Evolutionary conservation across 2,888 invertebrate genomes (phyloP).

Genomic region (Bugulina stolonifera): DNA sequence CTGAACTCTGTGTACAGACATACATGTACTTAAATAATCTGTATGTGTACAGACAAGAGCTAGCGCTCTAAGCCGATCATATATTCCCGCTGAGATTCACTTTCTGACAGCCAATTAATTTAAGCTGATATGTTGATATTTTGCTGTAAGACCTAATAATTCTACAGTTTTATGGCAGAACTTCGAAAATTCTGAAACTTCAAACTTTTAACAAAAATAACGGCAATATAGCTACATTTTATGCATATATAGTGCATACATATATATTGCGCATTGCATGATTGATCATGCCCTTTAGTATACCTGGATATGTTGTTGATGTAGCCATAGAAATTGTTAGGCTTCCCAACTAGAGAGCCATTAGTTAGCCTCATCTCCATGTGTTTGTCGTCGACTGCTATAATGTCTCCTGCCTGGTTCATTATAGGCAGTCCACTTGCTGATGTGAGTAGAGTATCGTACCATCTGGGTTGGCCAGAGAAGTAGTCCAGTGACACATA

Average conservation of each 20-base stretch:
- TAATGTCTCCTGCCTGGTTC: neutral
- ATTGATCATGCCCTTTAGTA: no score
- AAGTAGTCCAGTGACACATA: neutral
- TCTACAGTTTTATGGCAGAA: neutral
- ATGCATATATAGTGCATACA: no score
- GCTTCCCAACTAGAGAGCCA: slow-evolving; percentile 4
- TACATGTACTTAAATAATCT: neutral
- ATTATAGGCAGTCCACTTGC: neutral
- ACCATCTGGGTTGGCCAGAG: neutral
- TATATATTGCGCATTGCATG: no score
- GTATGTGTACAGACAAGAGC: neutral
- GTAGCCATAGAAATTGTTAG: neutral
- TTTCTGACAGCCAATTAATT: neutral
- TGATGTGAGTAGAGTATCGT: neutral
- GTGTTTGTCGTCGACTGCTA: neutral
- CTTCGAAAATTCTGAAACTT: no score
- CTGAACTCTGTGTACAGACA: neutral
- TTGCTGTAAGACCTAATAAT: neutral
- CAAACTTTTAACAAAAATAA: no score
- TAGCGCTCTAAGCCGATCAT: no score
- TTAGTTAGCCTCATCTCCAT: neutral
- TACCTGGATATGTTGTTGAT: slow-evolving; percentile 16
- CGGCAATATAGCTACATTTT: no score
- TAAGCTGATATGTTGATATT: neutral
- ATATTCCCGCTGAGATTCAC: no score